These are phyloP conservation scores for Hydropsyche tenuis DNA, from an alignment of 1,140 invertebrate species.

Conservation along the genomic window DNA sequence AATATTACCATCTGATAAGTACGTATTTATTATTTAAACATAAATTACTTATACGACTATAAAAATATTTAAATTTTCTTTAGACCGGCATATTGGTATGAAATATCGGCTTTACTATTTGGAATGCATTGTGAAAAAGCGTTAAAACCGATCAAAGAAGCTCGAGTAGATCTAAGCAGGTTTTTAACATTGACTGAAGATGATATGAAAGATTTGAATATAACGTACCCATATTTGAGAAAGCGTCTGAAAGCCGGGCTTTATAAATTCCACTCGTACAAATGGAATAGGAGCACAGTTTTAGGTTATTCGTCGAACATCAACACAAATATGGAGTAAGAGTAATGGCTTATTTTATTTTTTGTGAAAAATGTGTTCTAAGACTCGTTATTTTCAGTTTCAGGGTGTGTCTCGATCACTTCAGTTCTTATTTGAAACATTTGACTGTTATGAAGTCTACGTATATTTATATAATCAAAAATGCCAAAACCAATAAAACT, in stretches of 20 bases:
- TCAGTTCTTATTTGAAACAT: constrained; percentile 16
- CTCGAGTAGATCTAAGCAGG: constrained; percentile 58
- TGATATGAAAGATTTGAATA: constrained; percentile 60
- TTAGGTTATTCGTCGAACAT: constrained; percentile 52
- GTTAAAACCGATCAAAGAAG: constrained; percentile 54
- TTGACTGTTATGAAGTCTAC: constrained; percentile 7
- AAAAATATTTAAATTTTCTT: constrained; percentile 49
- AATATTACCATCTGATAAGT: not conserved
- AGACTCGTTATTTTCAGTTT: no score
- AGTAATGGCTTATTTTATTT: constrained; percentile 2
- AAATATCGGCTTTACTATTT: constrained; percentile 59
- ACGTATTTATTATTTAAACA: constrained; percentile 43
- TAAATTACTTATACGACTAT: no score
- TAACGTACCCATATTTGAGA: constrained; percentile 63
- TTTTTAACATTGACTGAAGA: constrained; percentile 64
- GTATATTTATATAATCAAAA: constrained; percentile 10
- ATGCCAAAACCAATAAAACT: not conserved
- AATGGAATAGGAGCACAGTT: constrained; percentile 61
- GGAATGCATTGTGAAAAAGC: constrained; percentile 65
- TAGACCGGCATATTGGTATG: constrained; percentile 55
- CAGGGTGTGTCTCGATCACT: not conserved
- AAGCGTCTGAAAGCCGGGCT: constrained; percentile 60
- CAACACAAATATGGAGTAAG: constrained; percentile 38
- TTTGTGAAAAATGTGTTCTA: not conserved
- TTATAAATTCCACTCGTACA: constrained; percentile 61